Percentiles rank a stretch among this genome's conserved stretches.
phyloP scores from a whole-genome alignment of 2,113 vertebrate species.

The Ahaetulla prasina region DNA sequence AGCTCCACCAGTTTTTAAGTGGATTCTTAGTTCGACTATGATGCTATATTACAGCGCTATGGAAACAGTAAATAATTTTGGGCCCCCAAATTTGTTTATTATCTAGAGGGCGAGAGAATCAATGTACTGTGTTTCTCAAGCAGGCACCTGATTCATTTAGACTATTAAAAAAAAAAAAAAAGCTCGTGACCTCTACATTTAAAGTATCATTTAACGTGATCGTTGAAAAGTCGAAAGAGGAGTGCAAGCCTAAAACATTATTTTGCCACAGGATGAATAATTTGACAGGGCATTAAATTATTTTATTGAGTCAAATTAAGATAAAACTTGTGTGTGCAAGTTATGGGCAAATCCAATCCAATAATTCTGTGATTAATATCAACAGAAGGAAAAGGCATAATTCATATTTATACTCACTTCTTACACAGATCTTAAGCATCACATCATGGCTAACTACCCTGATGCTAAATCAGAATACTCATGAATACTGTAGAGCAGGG shows the following conservation, averaged over 20 bases:
- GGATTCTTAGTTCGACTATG: conserved; percentile 33
- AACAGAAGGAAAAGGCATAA: not conserved
- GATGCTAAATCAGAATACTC: not conserved
- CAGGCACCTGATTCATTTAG: not conserved
- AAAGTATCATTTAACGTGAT: not conserved
- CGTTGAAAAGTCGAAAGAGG: conserved; percentile 7
- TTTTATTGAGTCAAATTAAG: not conserved
- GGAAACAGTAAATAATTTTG: conserved; percentile 43
- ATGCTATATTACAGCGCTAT: conserved; percentile 44
- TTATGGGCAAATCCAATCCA: not conserved
- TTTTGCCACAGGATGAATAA: not conserved
- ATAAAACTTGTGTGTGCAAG: not conserved
- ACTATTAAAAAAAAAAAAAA: not conserved
- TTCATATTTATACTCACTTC: not conserved
- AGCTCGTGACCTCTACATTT: not conserved
- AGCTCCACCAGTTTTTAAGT: conserved; percentile 38
- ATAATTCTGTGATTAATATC: not conserved
- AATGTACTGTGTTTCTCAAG: not conserved
- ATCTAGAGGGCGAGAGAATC: conserved; percentile 18
- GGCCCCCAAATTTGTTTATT: conserved; percentile 36
- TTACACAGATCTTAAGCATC: not conserved
- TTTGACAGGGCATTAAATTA: not conserved
- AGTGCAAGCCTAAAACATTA: not conserved
- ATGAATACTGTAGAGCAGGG: too few relatives aligned
- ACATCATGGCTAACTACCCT: not conserved